Evolutionary conservation across 2,113 vertebrate genomes (phyloP), one percentile per base, ranked within the genome.

Genomic region (Ictalurus punctatus): DNA sequence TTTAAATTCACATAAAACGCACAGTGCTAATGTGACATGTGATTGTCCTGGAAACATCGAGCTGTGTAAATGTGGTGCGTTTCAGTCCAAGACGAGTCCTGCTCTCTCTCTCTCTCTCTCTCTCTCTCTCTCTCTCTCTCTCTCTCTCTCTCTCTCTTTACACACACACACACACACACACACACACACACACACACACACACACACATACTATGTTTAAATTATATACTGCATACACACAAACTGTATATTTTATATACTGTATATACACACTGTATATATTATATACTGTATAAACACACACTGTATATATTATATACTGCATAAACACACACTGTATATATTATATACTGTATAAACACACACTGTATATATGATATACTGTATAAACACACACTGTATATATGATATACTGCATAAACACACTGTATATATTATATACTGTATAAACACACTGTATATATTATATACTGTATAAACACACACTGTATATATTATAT

Each of bases 1-100:
- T 87, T 79, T 34, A 93, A 73, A 93, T 91, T 86, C 83, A 58
- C 86, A 90, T 89, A 87, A 88, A 76, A 73, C 58, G 13, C 79
- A 73, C 83, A 30, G 83, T 67, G 86, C 69, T 89, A 84, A 80
- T 79, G 81, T 67, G 69, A 85, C 82, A 25, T 79, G 76, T 63
- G 84, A 87, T 85, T 87, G 80, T 71, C 83, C 90, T 65, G 56
- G 40, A 76, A 92, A 65, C 61, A 80, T 79, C 34, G n/a, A 65
- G 59, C 74, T 78, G 25, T 23, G 78, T 6, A 54, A 52, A 34
- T n/a, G 25, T 52, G 76, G 23, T 5, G 13, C 6, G 21, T 37
- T 83, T 61, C 21, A 40, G 58, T 37, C 21, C n/a, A 30, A 34
- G 6, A 30, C 30, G 10, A 54, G 52, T 58, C 40, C 58, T 40